A percentile compares a stretch with the other conserved stretches of the same genome.
Conservation (phyloP, 2,113 vertebrate genomes). For the Ochotona curzoniae region DNA sequence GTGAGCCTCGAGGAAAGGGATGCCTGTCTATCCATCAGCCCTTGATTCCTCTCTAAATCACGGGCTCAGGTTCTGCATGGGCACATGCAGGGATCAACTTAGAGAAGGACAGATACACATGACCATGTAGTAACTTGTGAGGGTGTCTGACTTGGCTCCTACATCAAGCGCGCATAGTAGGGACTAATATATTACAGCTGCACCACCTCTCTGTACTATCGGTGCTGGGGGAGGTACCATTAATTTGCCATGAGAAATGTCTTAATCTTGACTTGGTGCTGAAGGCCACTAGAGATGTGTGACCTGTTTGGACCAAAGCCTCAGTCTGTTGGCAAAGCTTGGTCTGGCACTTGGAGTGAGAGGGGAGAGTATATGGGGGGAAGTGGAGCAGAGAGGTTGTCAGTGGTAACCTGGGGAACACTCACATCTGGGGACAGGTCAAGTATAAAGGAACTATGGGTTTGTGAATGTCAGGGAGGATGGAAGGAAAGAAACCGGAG, state of each 20-base stretch:
- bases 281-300: neutral
- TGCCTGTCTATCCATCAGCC: neutral
- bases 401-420: neutral
- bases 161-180: neutral
- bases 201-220: neutral
- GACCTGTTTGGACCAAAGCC: neutral
- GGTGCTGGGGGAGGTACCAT: neutral
- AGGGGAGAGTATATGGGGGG: neutral
- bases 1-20: neutral
- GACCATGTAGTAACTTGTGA: neutral
- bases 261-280: neutral
- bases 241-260: neutral
- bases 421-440: neutral
- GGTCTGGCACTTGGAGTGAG: neutral
- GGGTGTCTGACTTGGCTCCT: neutral
- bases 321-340: neutral
- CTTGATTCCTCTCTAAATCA: neutral
- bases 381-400: too few species aligned
- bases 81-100: neutral
- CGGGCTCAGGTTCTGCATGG: neutral
- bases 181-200: neutral
- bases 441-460: neutral
- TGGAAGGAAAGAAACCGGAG: neutral
- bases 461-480: neutral
- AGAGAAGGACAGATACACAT: neutral